Base-by-base conservation (phyloP, 2,888 invertebrate genomes). In the Linnaemya vulpina region DNA sequence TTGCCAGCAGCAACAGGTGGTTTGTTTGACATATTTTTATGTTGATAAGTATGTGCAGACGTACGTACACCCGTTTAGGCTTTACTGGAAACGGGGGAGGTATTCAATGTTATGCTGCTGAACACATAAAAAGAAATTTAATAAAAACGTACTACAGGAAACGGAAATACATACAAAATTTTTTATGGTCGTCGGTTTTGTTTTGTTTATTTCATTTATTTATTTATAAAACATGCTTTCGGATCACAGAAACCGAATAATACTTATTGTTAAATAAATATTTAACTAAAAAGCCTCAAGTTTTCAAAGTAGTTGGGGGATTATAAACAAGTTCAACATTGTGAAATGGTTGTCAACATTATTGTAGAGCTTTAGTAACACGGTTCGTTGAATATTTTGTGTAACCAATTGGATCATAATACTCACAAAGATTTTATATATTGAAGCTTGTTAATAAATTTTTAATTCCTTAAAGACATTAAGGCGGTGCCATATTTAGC, bases 1-100 rank as follows among this genome's bases (percentile, higher is more conserved):
- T 53, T 63, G 63, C 8, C 13, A 40, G 15, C 0, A 63, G 74
- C 62, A 75, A 75, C 74, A 63, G 51, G 63, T 75, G 63, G n/a
- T 38, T 75, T n/a, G 40, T 25, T 63, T 25, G 53, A 38, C 43
- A 71, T 43, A 43, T 46, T 46, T 60, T 62, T 46, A 43, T 38
- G 17, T 30, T n/a, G n/a, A n/a, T 30, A 30, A 3, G 5, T 30
- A 30, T 38, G n/a, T n/a, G n/a, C 17, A 49, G 25, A 46, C n/a
- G 7, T 15, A 20, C 15, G 1, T 25, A 25, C 51, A 51, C 17
- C 35, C 51, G 17, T 20, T 7, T 10, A 20, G 20, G 30, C n/a
- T 8, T 5, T 51, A 7, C 10, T 17, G 30, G 25, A 30, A 30
- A 68, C n/a, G 20, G 3, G n/a, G 11, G 53, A 53, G 35, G 51